Percentiles rank a stretch among this genome's conserved stretches.
Evolutionary conservation across 2,113 vertebrate species (phyloP).

Genomic region (Microcebus tavaratra): DNA sequence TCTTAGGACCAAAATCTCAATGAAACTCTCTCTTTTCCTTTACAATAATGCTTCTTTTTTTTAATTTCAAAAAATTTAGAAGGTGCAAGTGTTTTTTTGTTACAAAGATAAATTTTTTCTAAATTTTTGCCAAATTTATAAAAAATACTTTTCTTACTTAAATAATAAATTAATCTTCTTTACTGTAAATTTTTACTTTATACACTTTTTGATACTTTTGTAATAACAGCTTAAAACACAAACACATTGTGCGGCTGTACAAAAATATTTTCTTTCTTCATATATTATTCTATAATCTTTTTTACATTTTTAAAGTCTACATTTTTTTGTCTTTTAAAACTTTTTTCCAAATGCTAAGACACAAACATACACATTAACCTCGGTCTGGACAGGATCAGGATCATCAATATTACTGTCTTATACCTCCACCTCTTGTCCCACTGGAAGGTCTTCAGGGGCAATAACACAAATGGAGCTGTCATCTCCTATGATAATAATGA

Average conservation of each 20-base stretch:
- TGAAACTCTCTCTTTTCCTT: background rate
- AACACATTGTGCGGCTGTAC: background rate
- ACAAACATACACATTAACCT: background rate
- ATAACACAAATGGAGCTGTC: background rate
- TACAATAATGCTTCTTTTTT: background rate
- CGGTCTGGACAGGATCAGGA: background rate
- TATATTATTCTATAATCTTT: background rate
- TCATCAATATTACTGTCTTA: background rate
- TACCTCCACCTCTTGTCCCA: background rate
- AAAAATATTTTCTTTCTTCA: background rate
- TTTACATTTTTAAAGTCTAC: background rate
- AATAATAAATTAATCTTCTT: background rate
- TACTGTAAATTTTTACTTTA: background rate
- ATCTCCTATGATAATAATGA: background rate
- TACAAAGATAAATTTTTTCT: too few species aligned
- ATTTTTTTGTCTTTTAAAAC: too few species aligned
- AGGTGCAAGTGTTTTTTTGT: too few species aligned
- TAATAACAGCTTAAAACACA: background rate
- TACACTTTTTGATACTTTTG: background rate
- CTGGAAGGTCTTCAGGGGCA: background rate
- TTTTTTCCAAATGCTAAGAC: background rate
- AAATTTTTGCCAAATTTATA: too few species aligned
- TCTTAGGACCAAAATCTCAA: background rate
- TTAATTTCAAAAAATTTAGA: background rate
- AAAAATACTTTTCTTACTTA: background rate